Base-by-base conservation (phyloP, 37 sponge, comb jelly and placozoan genomes). In the Eunapius fragilis region DNA sequence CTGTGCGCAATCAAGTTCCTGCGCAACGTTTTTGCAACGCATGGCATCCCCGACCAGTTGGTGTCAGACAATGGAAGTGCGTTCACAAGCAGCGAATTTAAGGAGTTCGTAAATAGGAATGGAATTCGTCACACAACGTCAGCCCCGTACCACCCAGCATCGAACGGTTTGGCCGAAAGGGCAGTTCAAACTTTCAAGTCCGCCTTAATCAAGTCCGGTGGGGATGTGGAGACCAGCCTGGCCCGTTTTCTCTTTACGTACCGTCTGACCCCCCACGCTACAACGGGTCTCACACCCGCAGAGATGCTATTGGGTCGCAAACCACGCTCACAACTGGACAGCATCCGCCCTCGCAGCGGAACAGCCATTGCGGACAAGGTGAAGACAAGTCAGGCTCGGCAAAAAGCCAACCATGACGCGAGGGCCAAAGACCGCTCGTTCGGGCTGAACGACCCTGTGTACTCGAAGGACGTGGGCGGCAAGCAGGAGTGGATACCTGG, bases 41-140 rank as follows among this genome's bases (percentile, higher is more conserved):
- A 68, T 69, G 90, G 90, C 27, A n/a, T 89, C 7, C 90, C 90
- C 17, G 80, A 84, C 25, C 7, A 45, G 74, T 0, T 83, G 17
- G 73, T 83, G 0, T 45, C 83, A n/a, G 83, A 83, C 50, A 83
- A 83, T 26, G 83, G 74, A 22, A 48, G 74, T 45, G n/a, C 37
- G n/a, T n/a, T n/a, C n/a, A n/a, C n/a, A n/a, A n/a, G n/a, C n/a
- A n/a, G n/a, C n/a, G n/a, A n/a, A n/a, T n/a, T 83, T 31, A 11
- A 37, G 45, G 11, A 38, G 33, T 83, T 83, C 50, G 25, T 73
- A 31, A 7, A 24, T 17, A 47, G 22, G 30, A 83, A 83, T 73
- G 83, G 73, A 25, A 41, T 83, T 3, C 24, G 31, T 12, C 83
- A 83, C 31, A 25, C 28, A 28, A 72, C 58, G 19, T 48, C 83